These are phyloP conservation scores for Cisticola juncidis DNA, from an alignment of 2,113 vertebrate species.

Conservation along the genomic window DNA sequence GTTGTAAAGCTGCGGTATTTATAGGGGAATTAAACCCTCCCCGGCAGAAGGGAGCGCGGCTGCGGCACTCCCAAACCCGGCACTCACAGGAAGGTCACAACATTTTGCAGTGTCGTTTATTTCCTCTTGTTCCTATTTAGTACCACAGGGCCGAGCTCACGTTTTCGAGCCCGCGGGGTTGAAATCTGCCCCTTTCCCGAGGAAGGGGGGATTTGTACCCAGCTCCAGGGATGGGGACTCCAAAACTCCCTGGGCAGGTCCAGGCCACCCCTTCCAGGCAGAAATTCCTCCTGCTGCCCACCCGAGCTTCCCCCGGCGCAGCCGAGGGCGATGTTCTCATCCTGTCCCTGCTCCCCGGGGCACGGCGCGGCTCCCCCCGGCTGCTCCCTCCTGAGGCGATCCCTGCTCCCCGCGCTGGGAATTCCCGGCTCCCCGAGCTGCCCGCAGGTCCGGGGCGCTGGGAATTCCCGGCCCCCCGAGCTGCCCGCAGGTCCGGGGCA, in stretches of 20 bases:
- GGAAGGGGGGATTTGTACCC: not conserved
- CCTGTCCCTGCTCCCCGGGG: not conserved
- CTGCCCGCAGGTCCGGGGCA: fast-evolving
- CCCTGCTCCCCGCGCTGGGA: no score
- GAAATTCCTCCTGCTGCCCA: not conserved
- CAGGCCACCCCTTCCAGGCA: not conserved
- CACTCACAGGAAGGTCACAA: not conserved
- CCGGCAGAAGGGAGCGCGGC: not conserved
- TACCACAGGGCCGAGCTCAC: fast-evolving
- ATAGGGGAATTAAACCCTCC: constrained; percentile 30
- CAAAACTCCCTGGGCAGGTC: not conserved
- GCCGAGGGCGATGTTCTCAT: fast-evolving
- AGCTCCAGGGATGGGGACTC: not conserved
- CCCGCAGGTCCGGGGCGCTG: not conserved
- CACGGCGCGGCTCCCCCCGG: not conserved
- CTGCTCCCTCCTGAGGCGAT: not conserved
- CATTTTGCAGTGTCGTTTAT: not conserved
- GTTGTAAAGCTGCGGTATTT: constrained; percentile 22
- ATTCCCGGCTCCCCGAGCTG: no score
- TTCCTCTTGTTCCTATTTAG: not conserved
- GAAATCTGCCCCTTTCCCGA: not conserved
- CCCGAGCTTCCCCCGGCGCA: not conserved
- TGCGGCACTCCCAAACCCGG: not conserved
- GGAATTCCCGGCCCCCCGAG: no score
- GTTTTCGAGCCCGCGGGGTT: not conserved